These are phyloP conservation scores for Monochamus alternatus DNA, from an alignment of 2,888 invertebrate genomes.

Conservation along the genomic window DNA sequence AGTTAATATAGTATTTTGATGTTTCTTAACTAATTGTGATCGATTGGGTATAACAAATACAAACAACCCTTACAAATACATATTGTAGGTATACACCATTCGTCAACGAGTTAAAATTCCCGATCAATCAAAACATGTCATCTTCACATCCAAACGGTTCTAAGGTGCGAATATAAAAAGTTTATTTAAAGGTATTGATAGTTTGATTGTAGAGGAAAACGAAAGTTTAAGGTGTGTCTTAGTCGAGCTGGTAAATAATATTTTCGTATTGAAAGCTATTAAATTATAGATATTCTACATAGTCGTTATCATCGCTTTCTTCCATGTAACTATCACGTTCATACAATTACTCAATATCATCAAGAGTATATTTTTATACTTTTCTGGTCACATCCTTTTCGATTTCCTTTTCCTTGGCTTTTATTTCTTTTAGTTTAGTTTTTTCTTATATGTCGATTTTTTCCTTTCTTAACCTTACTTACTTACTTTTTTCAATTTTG, in stretches of 20 bases:
- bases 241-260: too few species aligned
- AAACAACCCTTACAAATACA: slow-evolving; percentile 29
- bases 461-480: too few species aligned
- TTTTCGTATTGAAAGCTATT: not conserved
- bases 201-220: not conserved
- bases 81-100: slow-evolving; percentile 8
- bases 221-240: too few species aligned
- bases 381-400: too few species aligned
- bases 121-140: slow-evolving; percentile 34
- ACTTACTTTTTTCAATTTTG: too few species aligned
- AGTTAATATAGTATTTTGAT: slow-evolving; percentile 13
- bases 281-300: not conserved
- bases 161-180: not conserved
- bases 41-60: slow-evolving; percentile 23
- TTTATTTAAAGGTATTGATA: not conserved
- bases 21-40: slow-evolving; percentile 35
- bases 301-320: not conserved
- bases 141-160: not conserved
- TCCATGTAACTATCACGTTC: too few species aligned
- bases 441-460: too few species aligned
- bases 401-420: too few species aligned
- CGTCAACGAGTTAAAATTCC: slow-evolving; percentile 29
- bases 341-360: too few species aligned
- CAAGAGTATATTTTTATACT: too few species aligned
- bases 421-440: too few species aligned